Evolutionary conservation across 2,113 vertebrate species (phyloP).

Genomic region (Vidua chalybeata): DNA sequence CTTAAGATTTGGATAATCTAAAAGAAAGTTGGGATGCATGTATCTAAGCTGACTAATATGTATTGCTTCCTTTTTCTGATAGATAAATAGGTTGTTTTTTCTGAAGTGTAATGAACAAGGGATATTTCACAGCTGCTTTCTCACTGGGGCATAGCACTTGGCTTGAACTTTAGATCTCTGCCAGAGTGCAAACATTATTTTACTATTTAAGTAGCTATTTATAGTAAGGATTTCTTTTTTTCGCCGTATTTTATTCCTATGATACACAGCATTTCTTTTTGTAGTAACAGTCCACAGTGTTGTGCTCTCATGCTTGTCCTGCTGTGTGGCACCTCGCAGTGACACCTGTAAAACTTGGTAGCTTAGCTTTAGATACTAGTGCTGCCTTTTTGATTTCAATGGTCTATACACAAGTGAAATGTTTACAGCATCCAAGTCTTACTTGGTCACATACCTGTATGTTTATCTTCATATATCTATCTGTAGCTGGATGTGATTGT

Average conservation of each 20-base stretch:
- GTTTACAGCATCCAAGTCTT: background rate
- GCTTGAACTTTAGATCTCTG: background rate
- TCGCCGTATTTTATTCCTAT: background rate
- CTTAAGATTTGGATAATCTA: background rate
- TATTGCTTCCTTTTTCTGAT: background rate
- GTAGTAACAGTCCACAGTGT: background rate
- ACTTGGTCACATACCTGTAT: background rate
- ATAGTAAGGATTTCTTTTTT: background rate
- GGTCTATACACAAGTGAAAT: background rate
- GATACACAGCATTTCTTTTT: background rate
- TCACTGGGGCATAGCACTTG: background rate
- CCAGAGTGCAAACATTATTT: background rate
- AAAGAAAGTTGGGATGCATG: background rate
- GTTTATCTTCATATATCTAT: rapidly evolving
- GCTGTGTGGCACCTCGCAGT: rapidly evolving
- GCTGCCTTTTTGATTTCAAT: background rate
- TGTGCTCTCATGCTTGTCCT: background rate
- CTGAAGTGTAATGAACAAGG: background rate
- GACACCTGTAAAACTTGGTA: background rate
- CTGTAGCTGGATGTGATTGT: background rate
- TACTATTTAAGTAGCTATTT: background rate
- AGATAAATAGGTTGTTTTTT: background rate
- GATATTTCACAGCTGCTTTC: background rate
- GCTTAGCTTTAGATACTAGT: background rate
- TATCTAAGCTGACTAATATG: background rate